Evolutionary conservation across 2,888 invertebrate species (phyloP).

Genomic region (Troilus luridus): DNA sequence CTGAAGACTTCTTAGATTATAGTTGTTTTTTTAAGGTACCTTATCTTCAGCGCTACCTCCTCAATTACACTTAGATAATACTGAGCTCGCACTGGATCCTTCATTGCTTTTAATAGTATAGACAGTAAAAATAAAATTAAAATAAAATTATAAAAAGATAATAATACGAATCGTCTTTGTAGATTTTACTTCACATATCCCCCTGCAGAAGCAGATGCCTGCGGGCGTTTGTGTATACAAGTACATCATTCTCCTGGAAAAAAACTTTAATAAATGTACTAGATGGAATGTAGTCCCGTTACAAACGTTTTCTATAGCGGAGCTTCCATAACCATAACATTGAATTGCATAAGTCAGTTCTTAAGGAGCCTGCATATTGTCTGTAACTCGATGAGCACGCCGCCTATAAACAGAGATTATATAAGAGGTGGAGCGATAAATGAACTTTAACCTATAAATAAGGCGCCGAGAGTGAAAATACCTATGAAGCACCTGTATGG

Average conservation of each 20-base stretch:
- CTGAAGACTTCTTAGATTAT: no score
- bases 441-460: slow-evolving; percentile 22
- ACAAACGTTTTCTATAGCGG: background rate
- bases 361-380: background rate
- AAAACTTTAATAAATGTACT: background rate
- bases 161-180: no score
- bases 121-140: no score
- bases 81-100: no score
- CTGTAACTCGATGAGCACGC: slow-evolving; percentile 3
- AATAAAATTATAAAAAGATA: no score
- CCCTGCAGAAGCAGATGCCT: background rate
- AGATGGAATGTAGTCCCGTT: background rate
- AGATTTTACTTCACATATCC: background rate
- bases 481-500: slow-evolving; percentile 13
- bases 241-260: background rate
- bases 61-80: no score
- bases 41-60: no score
- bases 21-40: no score
- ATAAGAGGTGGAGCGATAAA: background rate
- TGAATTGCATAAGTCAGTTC: slow-evolving; percentile 8
- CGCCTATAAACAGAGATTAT: slow-evolving; percentile 18
- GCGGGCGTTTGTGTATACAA: background rate
- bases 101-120: no score
- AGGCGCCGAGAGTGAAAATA: background rate
- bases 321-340: background rate